Evolutionary conservation across 53 echinoderm and acorn worm species (phyloP).

Genomic region (Patiria pectinifera): DNA sequence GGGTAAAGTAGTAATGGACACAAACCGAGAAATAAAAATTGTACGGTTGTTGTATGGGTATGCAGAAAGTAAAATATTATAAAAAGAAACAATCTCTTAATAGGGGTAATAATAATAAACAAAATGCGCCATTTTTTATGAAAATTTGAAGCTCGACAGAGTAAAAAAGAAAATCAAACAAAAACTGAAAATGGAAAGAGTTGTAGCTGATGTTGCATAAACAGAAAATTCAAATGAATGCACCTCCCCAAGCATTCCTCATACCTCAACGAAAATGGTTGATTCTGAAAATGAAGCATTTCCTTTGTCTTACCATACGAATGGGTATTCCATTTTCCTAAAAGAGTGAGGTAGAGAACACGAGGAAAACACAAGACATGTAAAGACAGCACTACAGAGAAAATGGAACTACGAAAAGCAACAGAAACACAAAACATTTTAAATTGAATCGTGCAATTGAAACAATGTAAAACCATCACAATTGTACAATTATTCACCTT

Average conservation of each 20-base stretch:
- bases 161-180: neutral
- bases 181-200: neutral
- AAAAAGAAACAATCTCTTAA: no score
- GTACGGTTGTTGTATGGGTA: neutral
- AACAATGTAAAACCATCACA: neutral
- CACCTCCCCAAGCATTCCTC: neutral
- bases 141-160: neutral
- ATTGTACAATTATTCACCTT: no score
- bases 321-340: conserved; percentile 48
- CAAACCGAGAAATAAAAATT: neutral
- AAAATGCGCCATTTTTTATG: neutral
- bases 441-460: neutral
- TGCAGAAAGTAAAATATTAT: neutral
- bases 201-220: neutral
- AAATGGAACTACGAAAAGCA: neutral
- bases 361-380: neutral
- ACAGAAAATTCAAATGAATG: conserved; percentile 7
- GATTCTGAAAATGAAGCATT: conserved; percentile 19
- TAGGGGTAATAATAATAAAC: no score
- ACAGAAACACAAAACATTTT: neutral
- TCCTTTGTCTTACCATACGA: conserved; percentile 33
- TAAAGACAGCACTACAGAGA: neutral
- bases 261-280: conserved; percentile 36
- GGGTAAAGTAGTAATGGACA: neutral
- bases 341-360: conserved; percentile 20